Conservation (phyloP, 2,113 vertebrate genomes). For the Butastur rufipennis region DNA sequence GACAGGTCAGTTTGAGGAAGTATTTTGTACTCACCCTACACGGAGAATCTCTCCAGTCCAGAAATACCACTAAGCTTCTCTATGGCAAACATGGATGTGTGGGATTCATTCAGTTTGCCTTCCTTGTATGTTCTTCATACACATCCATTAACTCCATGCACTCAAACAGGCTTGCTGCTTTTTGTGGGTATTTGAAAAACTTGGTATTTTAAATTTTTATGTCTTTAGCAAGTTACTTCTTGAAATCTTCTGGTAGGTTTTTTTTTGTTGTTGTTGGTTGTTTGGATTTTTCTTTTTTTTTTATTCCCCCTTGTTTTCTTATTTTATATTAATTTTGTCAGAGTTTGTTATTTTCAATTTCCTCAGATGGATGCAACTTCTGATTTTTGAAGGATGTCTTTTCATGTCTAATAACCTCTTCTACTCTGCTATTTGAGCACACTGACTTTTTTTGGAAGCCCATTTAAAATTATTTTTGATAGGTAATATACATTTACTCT, state of each 20-base stretch:
- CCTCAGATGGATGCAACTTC: not conserved
- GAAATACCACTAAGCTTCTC: not conserved
- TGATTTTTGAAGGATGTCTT: not conserved
- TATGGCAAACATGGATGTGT: not conserved
- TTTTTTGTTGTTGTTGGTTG: not conserved
- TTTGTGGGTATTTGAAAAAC: not conserved
- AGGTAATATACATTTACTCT: not conserved
- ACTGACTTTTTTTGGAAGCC: not conserved
- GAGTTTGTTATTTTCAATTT: not conserved
- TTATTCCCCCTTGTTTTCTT: not conserved
- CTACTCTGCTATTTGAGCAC: not conserved
- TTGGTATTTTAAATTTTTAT: not conserved
- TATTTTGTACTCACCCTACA: not conserved
- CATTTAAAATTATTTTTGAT: conserved; percentile 9
- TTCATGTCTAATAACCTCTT: not conserved
- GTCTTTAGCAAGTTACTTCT: not conserved
- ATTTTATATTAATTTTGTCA: not conserved
- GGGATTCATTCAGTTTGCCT: not conserved
- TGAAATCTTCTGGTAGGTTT: not conserved
- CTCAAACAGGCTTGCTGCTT: not conserved
- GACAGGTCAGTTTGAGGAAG: not conserved
- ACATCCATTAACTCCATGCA: not conserved
- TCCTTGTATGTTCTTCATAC: not conserved
- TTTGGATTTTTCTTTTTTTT: not conserved
- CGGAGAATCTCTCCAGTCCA: not conserved